These are phyloP conservation scores for Charaxes varanes DNA, from an alignment of 1,140 invertebrate genomes.

Conservation along the genomic window DNA sequence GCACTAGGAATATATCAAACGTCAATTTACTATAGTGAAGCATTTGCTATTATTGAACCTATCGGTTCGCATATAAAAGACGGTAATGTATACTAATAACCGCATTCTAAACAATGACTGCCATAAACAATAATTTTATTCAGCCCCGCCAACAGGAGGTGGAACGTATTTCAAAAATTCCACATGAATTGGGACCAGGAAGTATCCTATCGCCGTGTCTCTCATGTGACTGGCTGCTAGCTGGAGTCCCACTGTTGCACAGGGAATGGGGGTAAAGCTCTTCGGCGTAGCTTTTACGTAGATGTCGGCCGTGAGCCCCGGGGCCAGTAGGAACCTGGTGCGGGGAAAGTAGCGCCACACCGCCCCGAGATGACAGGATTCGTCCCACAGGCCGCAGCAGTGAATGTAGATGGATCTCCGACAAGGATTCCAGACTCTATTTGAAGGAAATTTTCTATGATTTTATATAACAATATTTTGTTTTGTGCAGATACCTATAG, in stretches of 20 bases:
- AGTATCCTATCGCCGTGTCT: slow-evolving; percentile 41
- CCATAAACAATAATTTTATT: no score
- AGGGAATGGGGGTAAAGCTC: slow-evolving; percentile 20
- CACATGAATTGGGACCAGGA: slow-evolving; percentile 36
- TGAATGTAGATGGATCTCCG: slow-evolving; percentile 33
- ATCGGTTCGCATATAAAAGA: no score
- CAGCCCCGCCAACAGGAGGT: slow-evolving; percentile 12
- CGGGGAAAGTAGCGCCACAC: slow-evolving; percentile 39
- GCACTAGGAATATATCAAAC: no score
- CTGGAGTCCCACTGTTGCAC: slow-evolving; percentile 28
- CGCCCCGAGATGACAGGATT: slow-evolving; percentile 33
- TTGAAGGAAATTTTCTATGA: no score
- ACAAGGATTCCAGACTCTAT: slow-evolving; percentile 38
- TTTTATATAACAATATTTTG: no score
- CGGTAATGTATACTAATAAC: no score
- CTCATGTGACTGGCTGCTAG: slow-evolving; percentile 41
- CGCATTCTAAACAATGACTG: no score
- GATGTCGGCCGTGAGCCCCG: slow-evolving; percentile 32
- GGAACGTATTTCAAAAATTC: slow-evolving; percentile 39
- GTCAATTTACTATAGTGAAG: no score
- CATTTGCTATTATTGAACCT: no score
- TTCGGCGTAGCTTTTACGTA: slow-evolving; percentile 32
- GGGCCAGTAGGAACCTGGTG: slow-evolving; percentile 35
- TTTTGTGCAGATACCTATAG: no score
- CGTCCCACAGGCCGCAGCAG: slow-evolving; percentile 43